Base-by-base conservation (phyloP, 2,113 vertebrate genomes). In the Pseudopodoces humilis region DNA sequence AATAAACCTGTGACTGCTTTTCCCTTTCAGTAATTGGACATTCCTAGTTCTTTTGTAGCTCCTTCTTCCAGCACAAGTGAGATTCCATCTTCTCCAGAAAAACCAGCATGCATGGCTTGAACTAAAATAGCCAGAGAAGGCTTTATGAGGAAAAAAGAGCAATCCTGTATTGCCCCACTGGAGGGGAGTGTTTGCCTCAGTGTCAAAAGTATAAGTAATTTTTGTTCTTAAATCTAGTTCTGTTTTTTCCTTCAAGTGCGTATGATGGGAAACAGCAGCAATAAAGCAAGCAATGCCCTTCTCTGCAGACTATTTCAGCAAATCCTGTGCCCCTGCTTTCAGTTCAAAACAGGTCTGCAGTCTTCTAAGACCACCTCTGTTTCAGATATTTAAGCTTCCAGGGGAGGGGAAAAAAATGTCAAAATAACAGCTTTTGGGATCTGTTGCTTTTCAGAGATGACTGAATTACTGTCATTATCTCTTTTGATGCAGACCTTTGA, bases 111-210 rank as follows among this genome's bases (percentile, higher is more conserved):
- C 14, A 24, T 8, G 20, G 21, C 33, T 65, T 47, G 46, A 86
- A 39, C 43, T 65, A 18, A 86, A 93, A 43, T 13, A 82, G 22
- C 7, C 1, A 5, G 46, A 63, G n/a, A 63, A 67, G 5, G 21
- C 15, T 56, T 9, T 11, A 9, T 52, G 60, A 62, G 6, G 6
- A 47, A 55, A 47, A 47, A 16, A 23, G 13, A 59, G 80, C 81
- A 86, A 62, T 91, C 69, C 86, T 82, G 41, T 50, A 39, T 82
- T 12, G 14, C 60, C 84, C 91, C 94, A 94, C 94, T 94, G 91
- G 94, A 92, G 95, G 95, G 92, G 86, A 93, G 86, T 93, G 76
- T 96, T 94, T 90, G 59, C 83, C 25, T 58, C 9, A 59, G 88
- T 63, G 79, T 59, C 0, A 0, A 74, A 83, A 60, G 6, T 7